Percentiles rank a stretch among this genome's conserved stretches.
phyloP scores from a whole-genome alignment of 2,797 vertebrate genomes.

The Arctocebus calabarensis region DNA sequence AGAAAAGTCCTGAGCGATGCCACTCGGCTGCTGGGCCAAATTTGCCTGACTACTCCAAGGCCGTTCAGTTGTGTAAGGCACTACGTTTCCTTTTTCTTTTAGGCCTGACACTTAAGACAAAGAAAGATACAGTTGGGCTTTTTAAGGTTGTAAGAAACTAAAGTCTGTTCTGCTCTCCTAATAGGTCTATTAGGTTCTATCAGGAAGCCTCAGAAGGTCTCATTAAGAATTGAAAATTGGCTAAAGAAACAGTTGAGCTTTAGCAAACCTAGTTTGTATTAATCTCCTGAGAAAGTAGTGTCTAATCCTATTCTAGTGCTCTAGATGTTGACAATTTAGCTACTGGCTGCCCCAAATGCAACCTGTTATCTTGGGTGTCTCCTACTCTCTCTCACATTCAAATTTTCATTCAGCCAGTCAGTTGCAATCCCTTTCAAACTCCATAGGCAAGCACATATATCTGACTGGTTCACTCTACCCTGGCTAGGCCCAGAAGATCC shows the following conservation, averaged over 20 bases:
- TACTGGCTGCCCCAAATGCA: not conserved
- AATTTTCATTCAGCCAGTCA: not conserved
- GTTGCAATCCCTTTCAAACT: not conserved
- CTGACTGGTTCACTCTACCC: not conserved
- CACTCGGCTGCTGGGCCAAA: not conserved
- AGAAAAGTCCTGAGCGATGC: not conserved
- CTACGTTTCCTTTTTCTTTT: not conserved
- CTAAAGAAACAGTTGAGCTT: not conserved
- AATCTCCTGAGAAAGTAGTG: not conserved
- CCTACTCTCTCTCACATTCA: not conserved
- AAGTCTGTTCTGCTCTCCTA: not conserved
- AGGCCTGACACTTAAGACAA: constrained; percentile 18
- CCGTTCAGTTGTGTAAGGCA: not conserved
- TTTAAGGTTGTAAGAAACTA: constrained; percentile 16
- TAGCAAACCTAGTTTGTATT: constrained; percentile 2
- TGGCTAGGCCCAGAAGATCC: not conserved
- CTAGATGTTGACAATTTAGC: not conserved
- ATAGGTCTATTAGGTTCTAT: not conserved
- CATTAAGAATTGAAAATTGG: not conserved
- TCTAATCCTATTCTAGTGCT: not conserved
- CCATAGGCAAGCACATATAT: not conserved
- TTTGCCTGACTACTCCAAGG: constrained; percentile 5
- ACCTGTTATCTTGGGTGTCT: not conserved
- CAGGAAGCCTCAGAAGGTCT: not conserved
- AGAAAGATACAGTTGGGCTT: not conserved